phyloP scores from a whole-genome alignment of 2,797 vertebrate genomes.

The Miichthys miiuy region DNA sequence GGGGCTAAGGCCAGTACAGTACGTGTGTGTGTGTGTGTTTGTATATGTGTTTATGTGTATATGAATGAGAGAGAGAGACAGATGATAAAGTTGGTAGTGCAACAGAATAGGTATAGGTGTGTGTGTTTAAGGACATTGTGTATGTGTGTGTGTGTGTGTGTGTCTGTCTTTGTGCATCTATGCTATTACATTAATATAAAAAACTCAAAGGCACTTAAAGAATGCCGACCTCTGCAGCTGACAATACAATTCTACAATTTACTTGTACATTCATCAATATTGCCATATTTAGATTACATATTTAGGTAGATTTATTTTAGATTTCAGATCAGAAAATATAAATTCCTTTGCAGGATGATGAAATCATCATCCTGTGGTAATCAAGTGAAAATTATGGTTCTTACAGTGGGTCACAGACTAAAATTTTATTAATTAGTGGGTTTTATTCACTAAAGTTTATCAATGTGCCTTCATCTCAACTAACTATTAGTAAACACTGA shows the following conservation, averaged over 20 bases:
- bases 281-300: neutral
- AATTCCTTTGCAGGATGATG: too few species aligned
- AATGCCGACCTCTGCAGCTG: conserved; percentile 13
- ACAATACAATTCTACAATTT: conserved; percentile 29
- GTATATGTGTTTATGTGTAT: conserved; percentile 44
- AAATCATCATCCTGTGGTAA: neutral
- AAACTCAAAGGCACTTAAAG: conserved; percentile 25
- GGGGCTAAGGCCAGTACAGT: conserved; percentile 68
- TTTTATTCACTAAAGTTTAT: neutral
- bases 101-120: conserved; percentile 38
- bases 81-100: conserved; percentile 52
- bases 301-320: neutral
- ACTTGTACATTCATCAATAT: neutral
- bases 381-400: neutral
- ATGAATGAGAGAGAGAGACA: conserved; percentile 45
- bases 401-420: neutral
- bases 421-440: neutral
- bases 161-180: conserved; percentile 22
- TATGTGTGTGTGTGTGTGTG: conserved; percentile 26
- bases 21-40: conserved; percentile 42
- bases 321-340: too few species aligned
- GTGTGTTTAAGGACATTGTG: conserved; percentile 20
- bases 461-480: neutral
- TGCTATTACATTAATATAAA: conserved; percentile 21
- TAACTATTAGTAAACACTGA: neutral